phyloP scores from a whole-genome alignment of 2,113 vertebrate species.

The Monopterus albus region DNA sequence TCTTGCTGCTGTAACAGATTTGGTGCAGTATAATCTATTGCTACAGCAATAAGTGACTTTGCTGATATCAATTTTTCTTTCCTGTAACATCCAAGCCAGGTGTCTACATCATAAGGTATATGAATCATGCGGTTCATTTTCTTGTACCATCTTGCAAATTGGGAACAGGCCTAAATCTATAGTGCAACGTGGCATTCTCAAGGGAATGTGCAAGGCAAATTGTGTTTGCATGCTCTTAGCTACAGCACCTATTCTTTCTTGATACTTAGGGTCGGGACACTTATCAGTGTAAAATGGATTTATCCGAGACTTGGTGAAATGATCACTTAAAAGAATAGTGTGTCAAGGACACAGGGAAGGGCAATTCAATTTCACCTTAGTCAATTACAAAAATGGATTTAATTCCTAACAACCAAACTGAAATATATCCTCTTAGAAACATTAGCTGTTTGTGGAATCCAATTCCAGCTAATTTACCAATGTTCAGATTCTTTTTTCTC shows the following conservation, averaged over 20 bases:
- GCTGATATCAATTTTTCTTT: conserved; percentile 66
- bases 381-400: conserved; percentile 67
- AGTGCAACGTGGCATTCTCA: conserved; percentile 48
- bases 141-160: conserved; percentile 71
- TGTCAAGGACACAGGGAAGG: conserved; percentile 60
- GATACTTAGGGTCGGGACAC: conserved; percentile 69
- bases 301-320: conserved; percentile 61
- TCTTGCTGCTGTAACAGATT: conserved; percentile 67
- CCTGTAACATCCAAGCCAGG: conserved; percentile 60
- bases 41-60: conserved; percentile 69
- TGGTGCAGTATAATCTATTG: conserved; percentile 70
- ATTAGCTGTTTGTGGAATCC: conserved; percentile 26
- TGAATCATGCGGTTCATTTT: conserved; percentile 73
- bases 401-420: conserved; percentile 55
- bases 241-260: conserved; percentile 47
- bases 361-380: conserved; percentile 57
- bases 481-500: background rate
- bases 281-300: conserved; percentile 73
- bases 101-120: conserved; percentile 68
- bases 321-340: conserved; percentile 63
- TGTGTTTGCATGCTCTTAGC: conserved; percentile 67
- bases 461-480: conserved; percentile 46
- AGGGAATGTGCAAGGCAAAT: conserved; percentile 53
- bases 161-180: conserved; percentile 69
- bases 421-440: conserved; percentile 48